A percentile compares a stretch with the other conserved stretches of the same genome.
phyloP scores from a whole-genome alignment of 2,797 vertebrate genomes.

The Echeneis naucrates region DNA sequence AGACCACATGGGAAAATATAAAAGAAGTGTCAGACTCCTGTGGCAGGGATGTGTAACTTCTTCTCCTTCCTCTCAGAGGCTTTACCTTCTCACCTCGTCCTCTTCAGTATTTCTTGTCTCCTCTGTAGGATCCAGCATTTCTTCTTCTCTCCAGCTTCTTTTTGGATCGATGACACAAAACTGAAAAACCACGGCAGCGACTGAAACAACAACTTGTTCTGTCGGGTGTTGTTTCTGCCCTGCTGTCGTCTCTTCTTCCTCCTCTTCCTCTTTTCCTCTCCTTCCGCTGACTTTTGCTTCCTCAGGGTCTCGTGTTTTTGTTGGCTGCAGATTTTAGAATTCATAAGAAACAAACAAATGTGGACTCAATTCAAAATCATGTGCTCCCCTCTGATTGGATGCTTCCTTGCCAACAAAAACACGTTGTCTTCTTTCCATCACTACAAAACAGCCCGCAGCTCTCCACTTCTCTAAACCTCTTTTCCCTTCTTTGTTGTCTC shows the following conservation, averaged over 20 bases:
- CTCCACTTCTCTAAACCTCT: constrained; percentile 18
- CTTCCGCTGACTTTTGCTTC: constrained; percentile 47
- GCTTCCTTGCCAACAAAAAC: constrained; percentile 67
- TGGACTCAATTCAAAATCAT: neutral
- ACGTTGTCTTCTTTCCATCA: constrained; percentile 29
- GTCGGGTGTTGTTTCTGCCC: constrained; percentile 37
- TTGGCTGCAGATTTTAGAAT: constrained; percentile 48
- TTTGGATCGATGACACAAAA: constrained; percentile 17
- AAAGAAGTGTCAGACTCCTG: constrained; percentile 25
- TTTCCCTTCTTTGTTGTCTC: constrained; percentile 62
- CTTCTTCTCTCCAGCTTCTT: constrained; percentile 32
- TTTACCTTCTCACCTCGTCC: constrained; percentile 18
- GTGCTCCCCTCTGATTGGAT: neutral
- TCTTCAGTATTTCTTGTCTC: constrained; percentile 46
- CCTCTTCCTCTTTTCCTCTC: constrained; percentile 26
- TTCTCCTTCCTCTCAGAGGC: constrained; percentile 7
- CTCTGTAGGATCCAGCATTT: constrained; percentile 57
- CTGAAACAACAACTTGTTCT: constrained; percentile 30
- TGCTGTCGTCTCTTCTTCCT: constrained; percentile 16
- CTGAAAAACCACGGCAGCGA: neutral
- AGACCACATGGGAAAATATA: neutral
- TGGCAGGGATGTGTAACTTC: neutral
- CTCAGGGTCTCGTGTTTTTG: constrained; percentile 70
- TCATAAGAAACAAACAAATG: neutral
- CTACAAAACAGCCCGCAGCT: constrained; percentile 22